These are phyloP conservation scores for Probaryconus sp. DNA, from an alignment of 1,140 invertebrate species.

Conservation along the genomic window DNA sequence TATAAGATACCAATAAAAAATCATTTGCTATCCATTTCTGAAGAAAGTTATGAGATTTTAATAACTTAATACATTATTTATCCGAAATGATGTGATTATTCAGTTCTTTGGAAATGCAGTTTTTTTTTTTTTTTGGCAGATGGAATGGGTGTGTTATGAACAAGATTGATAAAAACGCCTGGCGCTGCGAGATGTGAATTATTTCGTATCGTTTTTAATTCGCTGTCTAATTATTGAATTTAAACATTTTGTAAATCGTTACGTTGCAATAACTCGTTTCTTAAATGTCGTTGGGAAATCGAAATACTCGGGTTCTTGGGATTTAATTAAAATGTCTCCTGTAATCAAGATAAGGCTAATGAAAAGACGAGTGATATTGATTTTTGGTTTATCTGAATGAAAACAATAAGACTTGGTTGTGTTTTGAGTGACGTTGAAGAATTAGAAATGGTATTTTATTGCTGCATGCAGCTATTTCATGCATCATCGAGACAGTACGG, in stretches of 20 bases:
- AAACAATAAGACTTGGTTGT: not conserved
- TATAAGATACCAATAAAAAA: slow-evolving; percentile 24
- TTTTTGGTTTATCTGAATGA: slow-evolving; percentile 4
- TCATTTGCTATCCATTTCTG: not conserved
- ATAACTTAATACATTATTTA: not conserved
- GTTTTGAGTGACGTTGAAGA: not conserved
- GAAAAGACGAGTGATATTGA: not conserved
- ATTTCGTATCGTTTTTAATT: too few species aligned
- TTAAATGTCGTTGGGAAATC: slow-evolving; percentile 18
- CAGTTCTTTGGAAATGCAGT: too few species aligned
- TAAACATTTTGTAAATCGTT: not conserved
- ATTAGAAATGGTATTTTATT: slow-evolving; percentile 9
- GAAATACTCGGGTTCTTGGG: slow-evolving; percentile 12
- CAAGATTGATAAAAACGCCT: too few species aligned
- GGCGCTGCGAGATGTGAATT: too few species aligned
- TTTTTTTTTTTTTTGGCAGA: too few species aligned
- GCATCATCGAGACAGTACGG: not conserved
- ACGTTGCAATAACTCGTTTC: slow-evolving; percentile 20
- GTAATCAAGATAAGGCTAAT: not conserved
- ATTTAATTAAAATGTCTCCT: slow-evolving; percentile 3
- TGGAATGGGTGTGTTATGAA: too few species aligned
- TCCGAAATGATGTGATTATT: too few species aligned
- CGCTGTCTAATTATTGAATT: too few species aligned
- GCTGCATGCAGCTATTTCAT: slow-evolving; percentile 1
- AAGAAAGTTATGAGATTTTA: slow-evolving; percentile 11